Conservation (phyloP, 2,113 vertebrate species). For the Mesoclemmys tuberculata region DNA sequence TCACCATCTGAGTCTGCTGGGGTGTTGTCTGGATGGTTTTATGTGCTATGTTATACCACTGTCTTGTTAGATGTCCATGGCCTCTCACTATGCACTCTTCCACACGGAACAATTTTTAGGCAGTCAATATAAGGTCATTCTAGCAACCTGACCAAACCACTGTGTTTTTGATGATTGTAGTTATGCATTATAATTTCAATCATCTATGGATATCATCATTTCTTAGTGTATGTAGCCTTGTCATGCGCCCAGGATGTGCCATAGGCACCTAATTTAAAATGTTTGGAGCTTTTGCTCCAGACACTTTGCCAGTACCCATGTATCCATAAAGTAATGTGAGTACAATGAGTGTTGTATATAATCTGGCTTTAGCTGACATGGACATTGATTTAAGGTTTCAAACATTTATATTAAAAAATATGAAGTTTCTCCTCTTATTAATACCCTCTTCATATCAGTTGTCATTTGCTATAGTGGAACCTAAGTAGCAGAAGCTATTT, state of each 20-base stretch:
- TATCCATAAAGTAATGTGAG: background rate
- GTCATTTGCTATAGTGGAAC: background rate
- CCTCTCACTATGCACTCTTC: background rate
- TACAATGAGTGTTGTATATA: background rate
- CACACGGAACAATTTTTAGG: background rate
- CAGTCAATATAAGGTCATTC: background rate
- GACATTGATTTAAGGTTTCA: background rate
- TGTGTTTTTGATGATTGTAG: background rate
- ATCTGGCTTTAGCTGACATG: background rate
- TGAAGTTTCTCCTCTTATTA: background rate
- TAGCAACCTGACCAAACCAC: background rate
- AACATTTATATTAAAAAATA: background rate
- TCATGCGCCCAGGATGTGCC: background rate
- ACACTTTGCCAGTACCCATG: background rate
- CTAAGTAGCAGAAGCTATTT: background rate
- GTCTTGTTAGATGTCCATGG: background rate
- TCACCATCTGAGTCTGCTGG: background rate
- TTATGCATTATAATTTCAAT: background rate
- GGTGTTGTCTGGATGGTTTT: background rate
- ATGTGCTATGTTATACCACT: background rate
- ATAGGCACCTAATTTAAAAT: background rate
- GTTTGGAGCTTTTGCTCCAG: background rate
- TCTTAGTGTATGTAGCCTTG: background rate
- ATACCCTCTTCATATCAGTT: background rate
- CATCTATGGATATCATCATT: background rate